Evolutionary conservation across 1,140 invertebrate species (phyloP).

Genomic region (Doryteuthis pealeii): DNA sequence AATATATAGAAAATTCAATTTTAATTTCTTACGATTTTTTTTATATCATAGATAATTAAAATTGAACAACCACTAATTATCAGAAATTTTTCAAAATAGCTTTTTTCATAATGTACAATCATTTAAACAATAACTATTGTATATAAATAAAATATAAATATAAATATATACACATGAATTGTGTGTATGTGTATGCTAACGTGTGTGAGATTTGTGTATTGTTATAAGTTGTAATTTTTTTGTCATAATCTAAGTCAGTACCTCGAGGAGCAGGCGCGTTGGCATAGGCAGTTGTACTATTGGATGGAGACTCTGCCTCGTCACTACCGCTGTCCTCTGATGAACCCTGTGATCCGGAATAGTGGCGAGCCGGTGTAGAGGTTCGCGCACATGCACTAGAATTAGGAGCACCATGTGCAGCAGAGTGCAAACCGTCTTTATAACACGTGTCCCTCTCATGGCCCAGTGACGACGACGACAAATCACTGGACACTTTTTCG

Average conservation of each 20-base stretch:
- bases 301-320: conserved; percentile 40
- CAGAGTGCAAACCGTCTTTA: not conserved
- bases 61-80: too few relatives aligned
- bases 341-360: conserved; percentile 34
- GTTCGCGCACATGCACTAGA: conserved; percentile 5
- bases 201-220: too few relatives aligned
- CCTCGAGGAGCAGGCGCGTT: not conserved
- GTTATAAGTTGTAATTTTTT: too few relatives aligned
- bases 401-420: conserved; percentile 10
- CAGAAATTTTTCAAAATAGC: too few relatives aligned
- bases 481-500: conserved; percentile 1
- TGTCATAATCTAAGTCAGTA: conserved; percentile 1
- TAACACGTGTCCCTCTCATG: not conserved
- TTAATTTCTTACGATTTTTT: too few relatives aligned
- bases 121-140: too few relatives aligned
- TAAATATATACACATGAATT: too few relatives aligned
- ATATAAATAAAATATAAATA: too few relatives aligned
- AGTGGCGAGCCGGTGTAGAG: conserved; percentile 15
- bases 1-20: too few relatives aligned
- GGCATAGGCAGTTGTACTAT: conserved; percentile 23
- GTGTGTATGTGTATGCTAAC: too few relatives aligned
- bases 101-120: too few relatives aligned
- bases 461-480: not conserved
- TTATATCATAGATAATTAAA: too few relatives aligned
- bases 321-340: conserved; percentile 39